Percentiles rank a stretch among this genome's conserved stretches.
Evolutionary conservation across 2,888 invertebrate genomes (phyloP).

Genomic region (Scaptomyza parva): DNA sequence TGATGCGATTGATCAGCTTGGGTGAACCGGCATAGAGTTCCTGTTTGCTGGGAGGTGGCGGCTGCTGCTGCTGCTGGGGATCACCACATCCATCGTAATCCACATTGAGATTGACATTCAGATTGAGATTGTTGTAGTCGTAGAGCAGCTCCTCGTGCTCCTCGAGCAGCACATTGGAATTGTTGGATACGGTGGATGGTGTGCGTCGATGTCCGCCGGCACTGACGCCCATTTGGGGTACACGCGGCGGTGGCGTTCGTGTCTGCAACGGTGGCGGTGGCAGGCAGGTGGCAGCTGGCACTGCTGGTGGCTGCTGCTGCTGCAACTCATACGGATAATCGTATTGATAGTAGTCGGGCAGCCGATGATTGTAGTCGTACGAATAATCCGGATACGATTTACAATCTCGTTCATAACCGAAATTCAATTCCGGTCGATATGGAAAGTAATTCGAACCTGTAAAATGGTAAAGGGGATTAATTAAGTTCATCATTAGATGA

Average conservation of each 20-base stretch:
- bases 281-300: slow-evolving; percentile 29
- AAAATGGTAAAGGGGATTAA: no score
- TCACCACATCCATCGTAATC: slow-evolving; percentile 54
- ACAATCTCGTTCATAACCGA: slow-evolving; percentile 83
- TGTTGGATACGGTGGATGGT: slow-evolving; percentile 90
- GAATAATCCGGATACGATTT: slow-evolving; percentile 85
- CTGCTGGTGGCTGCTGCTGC: slow-evolving; percentile 57
- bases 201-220: slow-evolving; percentile 89
- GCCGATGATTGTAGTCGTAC: slow-evolving; percentile 82
- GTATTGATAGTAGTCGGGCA: slow-evolving; percentile 83
- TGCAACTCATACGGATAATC: slow-evolving; percentile 82
- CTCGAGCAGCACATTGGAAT: slow-evolving; percentile 82
- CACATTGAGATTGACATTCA: slow-evolving; percentile 61
- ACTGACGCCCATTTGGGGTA: slow-evolving; percentile 84
- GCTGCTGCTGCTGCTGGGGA: slow-evolving; percentile 9
- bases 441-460: slow-evolving; percentile 84
- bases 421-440: slow-evolving; percentile 83
- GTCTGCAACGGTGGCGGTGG: slow-evolving; percentile 56
- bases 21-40: slow-evolving; percentile 80
- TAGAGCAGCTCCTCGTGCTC: slow-evolving; percentile 85
- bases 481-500: no score
- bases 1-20: slow-evolving; percentile 74
- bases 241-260: slow-evolving; percentile 83
- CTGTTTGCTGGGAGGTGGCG: slow-evolving; percentile 74
- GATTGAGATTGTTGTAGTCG: slow-evolving; percentile 79